Base-by-base conservation (phyloP, 2,888 invertebrate species). In the Hydrotaea cyrtoneurina region DNA sequence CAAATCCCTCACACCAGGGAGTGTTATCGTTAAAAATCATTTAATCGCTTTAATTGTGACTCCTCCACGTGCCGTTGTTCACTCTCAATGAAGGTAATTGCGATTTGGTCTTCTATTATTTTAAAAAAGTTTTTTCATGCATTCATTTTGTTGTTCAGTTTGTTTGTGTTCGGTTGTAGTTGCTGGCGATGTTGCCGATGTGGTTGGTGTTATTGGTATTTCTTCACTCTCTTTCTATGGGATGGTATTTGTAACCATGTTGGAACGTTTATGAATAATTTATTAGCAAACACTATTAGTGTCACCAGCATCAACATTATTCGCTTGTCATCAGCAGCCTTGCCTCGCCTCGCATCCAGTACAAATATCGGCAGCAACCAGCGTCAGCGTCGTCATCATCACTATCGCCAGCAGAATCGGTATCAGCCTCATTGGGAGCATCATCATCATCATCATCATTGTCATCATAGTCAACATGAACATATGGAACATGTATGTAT, bases 271-370 rank as follows among this genome's bases (percentile, higher is more conserved):
- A 87, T 87, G 86, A 87, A 87, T 87, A 86, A 87, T 87, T 87
- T 87, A 87, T 80, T 85, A 86, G 86, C 85, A 83, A 87, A 87
- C 86, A 86, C 85, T 86, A 86, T 86, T 86, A 86, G 83, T 85
- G 86, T 85, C 86, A 87, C 86, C 86, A 83, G 80, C 85, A 86
- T 79, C 78, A 79, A 79, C 81, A 75, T 81, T 78, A 84, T 84
- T 62, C 62, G 0, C 59, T 59, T 13, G 59, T 59, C 59, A 26
- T 43, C 46, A 21, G 43, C 69, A 15, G 1, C 26, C 23, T n/a
- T n/a, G n/a, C n/a, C n/a, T n/a, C n/a, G n/a, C n/a, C 64, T 15
- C 26, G 39, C 19, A 19, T 57, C 11, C 57, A 57, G 57, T 31
- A 7, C 57, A 19, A 23, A 10, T 57, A 57, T 57, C 23, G 10